These are phyloP conservation scores for Dasyprocta punctata DNA, from an alignment of 2,113 vertebrate genomes.

Conservation along the genomic window DNA sequence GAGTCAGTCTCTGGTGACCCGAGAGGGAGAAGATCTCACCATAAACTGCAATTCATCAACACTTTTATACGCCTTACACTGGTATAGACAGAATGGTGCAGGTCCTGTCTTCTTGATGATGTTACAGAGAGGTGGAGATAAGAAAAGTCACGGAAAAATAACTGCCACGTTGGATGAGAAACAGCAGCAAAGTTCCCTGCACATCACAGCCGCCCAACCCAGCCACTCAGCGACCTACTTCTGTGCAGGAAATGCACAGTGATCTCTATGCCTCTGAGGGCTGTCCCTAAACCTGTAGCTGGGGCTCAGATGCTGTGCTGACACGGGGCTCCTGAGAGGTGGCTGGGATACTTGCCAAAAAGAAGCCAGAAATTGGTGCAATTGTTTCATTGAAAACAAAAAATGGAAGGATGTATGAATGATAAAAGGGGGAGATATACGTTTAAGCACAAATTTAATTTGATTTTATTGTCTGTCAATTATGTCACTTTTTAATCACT, in stretches of 20 bases:
- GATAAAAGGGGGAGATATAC: neutral
- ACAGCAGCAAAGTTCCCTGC: neutral
- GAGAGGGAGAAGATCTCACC: no score
- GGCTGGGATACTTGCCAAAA: neutral
- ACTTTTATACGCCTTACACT: neutral
- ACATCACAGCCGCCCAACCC: neutral
- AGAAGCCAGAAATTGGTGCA: neutral
- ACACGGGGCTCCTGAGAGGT: neutral
- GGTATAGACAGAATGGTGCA: conserved; percentile 16
- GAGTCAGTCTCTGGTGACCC: no score
- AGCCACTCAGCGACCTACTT: conserved; percentile 30
- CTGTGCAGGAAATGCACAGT: neutral
- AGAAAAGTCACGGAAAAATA: no score
- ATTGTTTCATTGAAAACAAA: neutral
- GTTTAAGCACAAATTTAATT: neutral
- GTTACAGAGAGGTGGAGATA: no score
- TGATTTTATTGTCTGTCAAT: neutral
- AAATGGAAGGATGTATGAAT: neutral
- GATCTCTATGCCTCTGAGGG: neutral
- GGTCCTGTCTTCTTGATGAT: neutral
- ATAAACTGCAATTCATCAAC: neutral
- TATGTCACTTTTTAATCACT: neutral
- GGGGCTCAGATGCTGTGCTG: neutral
- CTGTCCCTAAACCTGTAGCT: neutral
- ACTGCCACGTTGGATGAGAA: conserved; percentile 5